These are phyloP conservation scores for Cephalopterus ornatus DNA, from an alignment of 2,113 vertebrate species.

Conservation along the genomic window DNA sequence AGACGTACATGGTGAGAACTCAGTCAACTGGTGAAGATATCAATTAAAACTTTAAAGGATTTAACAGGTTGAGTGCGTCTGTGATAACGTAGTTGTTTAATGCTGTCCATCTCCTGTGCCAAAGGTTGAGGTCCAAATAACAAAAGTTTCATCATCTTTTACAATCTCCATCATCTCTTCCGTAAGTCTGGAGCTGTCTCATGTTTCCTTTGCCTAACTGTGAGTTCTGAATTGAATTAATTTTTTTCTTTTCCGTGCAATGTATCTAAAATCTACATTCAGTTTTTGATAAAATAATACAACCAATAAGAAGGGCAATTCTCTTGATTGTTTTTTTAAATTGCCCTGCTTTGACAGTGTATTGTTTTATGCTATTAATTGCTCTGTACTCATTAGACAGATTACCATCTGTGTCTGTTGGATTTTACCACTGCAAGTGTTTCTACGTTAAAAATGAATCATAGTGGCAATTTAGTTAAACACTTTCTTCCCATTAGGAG, in stretches of 20 bases:
- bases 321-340: neutral
- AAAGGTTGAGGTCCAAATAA: neutral
- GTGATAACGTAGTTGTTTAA: neutral
- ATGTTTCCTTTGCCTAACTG: neutral
- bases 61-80: neutral
- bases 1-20: neutral
- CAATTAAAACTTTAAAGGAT: neutral
- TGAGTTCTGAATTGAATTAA: neutral
- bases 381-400: neutral
- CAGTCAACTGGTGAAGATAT: neutral
- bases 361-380: neutral
- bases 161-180: neutral
- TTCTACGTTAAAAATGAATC: neutral
- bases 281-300: neutral
- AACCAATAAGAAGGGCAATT: neutral
- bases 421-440: neutral
- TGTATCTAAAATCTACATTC: neutral
- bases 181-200: neutral
- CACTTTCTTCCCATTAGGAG: neutral
- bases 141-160: neutral
- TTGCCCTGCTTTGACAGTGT: neutral
- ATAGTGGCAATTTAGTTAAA: neutral
- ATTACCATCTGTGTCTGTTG: constrained; percentile 4
- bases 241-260: neutral
- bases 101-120: neutral